Conservation (phyloP, 2,888 invertebrate genomes). For the Cataglyphis livida region DNA sequence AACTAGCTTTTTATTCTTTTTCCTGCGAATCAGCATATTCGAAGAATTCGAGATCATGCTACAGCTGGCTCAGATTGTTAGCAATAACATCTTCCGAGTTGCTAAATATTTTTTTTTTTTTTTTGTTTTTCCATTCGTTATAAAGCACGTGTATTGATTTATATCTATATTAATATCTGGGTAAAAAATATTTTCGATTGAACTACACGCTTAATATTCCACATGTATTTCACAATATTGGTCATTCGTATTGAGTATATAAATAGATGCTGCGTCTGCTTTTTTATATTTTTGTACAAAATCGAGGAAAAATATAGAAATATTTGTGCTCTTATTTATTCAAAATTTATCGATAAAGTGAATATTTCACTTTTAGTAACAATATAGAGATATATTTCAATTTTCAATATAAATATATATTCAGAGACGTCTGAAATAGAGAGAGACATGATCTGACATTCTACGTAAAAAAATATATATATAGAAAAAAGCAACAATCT, state of each 20-base stretch:
- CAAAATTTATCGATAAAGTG: conserved; percentile 15
- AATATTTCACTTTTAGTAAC: conserved; percentile 3
- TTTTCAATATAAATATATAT: background rate
- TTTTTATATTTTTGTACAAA: conserved; percentile 10
- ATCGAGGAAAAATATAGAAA: conserved; percentile 4
- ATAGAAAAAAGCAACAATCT: background rate
- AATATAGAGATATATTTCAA: background rate
- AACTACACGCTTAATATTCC: background rate
- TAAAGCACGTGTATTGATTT: background rate
- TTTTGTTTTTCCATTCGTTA: conserved; percentile 8
- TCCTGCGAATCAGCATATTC: conserved; percentile 7
- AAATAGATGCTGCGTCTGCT: conserved; percentile 2
- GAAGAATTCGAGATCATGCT: conserved; percentile 25
- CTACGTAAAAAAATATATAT: background rate
- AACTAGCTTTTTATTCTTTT: background rate
- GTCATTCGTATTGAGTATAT: background rate
- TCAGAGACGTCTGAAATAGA: background rate
- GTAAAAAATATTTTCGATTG: conserved; percentile 6
- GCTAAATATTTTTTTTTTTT: conserved; percentile 14
- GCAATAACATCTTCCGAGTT: conserved; percentile 1
- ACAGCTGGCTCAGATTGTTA: conserved; percentile 37
- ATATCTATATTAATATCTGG: conserved; percentile 42
- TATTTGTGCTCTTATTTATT: conserved; percentile 12
- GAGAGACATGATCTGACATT: background rate
- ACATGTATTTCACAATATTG: conserved; percentile 4